Conservation (phyloP, 1,140 invertebrate species). For the Chrysopa pallens region DNA sequence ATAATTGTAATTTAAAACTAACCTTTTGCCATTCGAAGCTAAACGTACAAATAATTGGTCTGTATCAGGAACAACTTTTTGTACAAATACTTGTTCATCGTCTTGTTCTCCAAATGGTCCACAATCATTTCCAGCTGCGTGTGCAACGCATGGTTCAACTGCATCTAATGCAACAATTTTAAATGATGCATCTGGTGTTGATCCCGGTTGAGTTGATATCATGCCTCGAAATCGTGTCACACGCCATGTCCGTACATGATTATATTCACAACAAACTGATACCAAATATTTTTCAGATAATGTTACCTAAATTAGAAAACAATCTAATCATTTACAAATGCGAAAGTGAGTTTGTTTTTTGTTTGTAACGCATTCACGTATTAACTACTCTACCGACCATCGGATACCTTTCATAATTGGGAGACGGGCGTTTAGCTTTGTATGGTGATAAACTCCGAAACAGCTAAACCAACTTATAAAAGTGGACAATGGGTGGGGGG, state of each 20-base stretch:
- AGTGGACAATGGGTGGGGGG: too few species aligned
- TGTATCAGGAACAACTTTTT: conserved; percentile 93
- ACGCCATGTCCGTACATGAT: conserved; percentile 93
- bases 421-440: too few species aligned
- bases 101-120: conserved; percentile 96
- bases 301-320: conserved; percentile 47
- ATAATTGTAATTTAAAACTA: conserved; percentile 6
- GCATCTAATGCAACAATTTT: conserved; percentile 86
- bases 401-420: too few species aligned
- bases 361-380: too few species aligned
- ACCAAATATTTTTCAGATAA: conserved; percentile 93
- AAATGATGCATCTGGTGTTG: conserved; percentile 89
- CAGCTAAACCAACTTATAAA: too few species aligned
- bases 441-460: too few species aligned
- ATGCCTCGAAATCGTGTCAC: conserved; percentile 89
- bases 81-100: conserved; percentile 94
- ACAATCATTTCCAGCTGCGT: conserved; percentile 63
- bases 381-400: too few species aligned
- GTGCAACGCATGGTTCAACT: conserved; percentile 57
- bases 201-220: conserved; percentile 96
- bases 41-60: conserved; percentile 85
- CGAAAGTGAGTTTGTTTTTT: too few species aligned
- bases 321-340: too few species aligned
- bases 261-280: conserved; percentile 93
- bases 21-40: conserved; percentile 88